phyloP scores from a whole-genome alignment of 2,888 invertebrate species.

The Colletes collaris region DNA sequence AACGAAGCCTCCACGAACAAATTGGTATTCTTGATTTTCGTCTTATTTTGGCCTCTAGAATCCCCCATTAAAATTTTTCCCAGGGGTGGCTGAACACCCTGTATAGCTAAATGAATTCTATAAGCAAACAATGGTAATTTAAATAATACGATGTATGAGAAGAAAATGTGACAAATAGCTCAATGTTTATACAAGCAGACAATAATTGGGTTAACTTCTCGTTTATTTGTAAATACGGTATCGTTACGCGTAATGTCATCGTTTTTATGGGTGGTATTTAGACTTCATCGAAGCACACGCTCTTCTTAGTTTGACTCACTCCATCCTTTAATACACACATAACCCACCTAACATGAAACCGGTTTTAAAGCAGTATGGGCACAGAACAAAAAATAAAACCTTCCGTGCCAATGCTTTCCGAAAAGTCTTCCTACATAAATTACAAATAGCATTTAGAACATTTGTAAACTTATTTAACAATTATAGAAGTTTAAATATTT shows the following conservation, averaged over 20 bases:
- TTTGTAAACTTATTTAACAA: background rate
- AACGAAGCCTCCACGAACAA: too few relatives aligned
- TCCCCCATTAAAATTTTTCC: too few relatives aligned
- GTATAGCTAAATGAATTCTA: background rate
- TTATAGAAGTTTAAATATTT: background rate
- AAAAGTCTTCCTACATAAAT: conserved; percentile 44
- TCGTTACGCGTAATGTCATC: conserved; percentile 2
- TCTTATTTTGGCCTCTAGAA: too few relatives aligned
- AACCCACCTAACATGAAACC: conserved; percentile 68
- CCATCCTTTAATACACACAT: conserved; percentile 58
- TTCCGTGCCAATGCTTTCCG: conserved; percentile 45
- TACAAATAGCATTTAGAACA: conserved; percentile 12
- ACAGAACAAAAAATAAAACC: conserved; percentile 52
- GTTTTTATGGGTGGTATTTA: conserved; percentile 7
- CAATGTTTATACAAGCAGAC: background rate
- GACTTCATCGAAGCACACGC: background rate
- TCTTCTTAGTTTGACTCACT: conserved; percentile 28
- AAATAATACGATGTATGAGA: background rate
- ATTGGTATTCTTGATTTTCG: too few relatives aligned
- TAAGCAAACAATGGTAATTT: background rate
- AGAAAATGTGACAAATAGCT: background rate
- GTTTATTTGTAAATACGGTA: background rate
- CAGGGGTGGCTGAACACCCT: too few relatives aligned
- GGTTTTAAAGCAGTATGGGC: conserved; percentile 63
- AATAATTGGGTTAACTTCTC: background rate